Evolutionary conservation across 2,113 vertebrate genomes (phyloP).

Genomic region (Aix galericulata): DNA sequence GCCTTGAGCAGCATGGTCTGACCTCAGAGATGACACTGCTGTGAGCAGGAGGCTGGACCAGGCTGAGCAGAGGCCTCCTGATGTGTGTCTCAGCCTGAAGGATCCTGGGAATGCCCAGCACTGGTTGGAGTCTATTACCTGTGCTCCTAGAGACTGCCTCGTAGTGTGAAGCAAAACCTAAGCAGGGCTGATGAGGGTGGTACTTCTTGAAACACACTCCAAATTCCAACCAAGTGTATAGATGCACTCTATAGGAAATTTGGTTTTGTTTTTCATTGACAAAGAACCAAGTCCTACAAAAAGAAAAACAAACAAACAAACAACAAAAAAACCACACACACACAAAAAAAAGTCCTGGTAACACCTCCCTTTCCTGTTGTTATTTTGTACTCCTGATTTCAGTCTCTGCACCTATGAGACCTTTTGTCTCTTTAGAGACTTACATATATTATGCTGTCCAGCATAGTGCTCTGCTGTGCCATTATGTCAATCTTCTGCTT

Average conservation of each 20-base stretch:
- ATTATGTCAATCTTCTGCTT: conserved; percentile 9
- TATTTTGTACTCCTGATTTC: background rate
- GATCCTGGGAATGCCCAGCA: background rate
- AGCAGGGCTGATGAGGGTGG: background rate
- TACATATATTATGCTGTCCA: background rate
- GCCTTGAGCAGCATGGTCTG: background rate
- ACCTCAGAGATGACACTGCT: background rate
- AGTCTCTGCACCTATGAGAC: background rate
- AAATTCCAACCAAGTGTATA: background rate
- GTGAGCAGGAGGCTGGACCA: background rate
- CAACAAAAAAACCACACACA: background rate
- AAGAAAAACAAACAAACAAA: too few relatives aligned
- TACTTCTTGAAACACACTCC: background rate
- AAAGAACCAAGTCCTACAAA: background rate
- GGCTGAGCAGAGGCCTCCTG: background rate
- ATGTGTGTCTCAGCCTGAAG: background rate
- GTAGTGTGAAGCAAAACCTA: background rate
- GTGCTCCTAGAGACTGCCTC: background rate
- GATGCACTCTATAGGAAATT: background rate
- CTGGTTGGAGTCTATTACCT: background rate
- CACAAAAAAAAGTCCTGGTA: background rate
- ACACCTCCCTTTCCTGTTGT: background rate
- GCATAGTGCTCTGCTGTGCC: background rate
- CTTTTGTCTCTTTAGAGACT: background rate
- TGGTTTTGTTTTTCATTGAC: background rate